Evolutionary conservation across 2,797 vertebrate genomes (phyloP).

Genomic region (Limnodromus scolopaceus): DNA sequence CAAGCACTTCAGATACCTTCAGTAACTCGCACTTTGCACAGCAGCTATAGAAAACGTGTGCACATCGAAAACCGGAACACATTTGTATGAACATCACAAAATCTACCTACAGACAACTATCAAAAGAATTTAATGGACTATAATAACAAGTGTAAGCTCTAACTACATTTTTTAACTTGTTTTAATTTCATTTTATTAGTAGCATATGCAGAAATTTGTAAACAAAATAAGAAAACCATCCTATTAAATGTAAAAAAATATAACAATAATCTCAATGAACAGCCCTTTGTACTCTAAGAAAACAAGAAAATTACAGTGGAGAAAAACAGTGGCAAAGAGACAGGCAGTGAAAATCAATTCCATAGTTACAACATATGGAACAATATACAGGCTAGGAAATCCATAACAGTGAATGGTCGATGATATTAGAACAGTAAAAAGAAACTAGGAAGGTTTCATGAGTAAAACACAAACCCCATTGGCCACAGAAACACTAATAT

Average conservation of each 20-base stretch:
- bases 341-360: slow-evolving; percentile 38
- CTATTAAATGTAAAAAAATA: not conserved
- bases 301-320: not conserved
- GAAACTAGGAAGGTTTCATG: not conserved
- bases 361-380: slow-evolving; percentile 2
- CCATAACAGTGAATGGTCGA: not conserved
- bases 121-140: not conserved
- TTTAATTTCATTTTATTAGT: not conserved
- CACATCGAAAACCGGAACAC: not conserved
- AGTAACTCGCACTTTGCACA: not conserved
- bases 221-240: not conserved
- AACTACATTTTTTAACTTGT: not conserved
- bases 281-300: not conserved
- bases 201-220: not conserved
- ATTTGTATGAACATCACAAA: not conserved
- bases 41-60: not conserved
- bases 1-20: not conserved
- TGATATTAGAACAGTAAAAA: not conserved
- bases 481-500: not conserved
- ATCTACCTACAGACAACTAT: not conserved
- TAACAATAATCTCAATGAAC: not conserved
- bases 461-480: not conserved
- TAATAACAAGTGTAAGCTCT: not conserved
- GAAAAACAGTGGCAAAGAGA: not conserved
- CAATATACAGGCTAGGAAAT: not conserved